A percentile compares a stretch with the other conserved stretches of the same genome.
Evolutionary conservation across 2,113 vertebrate genomes (phyloP).

Genomic region (Beaufortia kweichowensis): DNA sequence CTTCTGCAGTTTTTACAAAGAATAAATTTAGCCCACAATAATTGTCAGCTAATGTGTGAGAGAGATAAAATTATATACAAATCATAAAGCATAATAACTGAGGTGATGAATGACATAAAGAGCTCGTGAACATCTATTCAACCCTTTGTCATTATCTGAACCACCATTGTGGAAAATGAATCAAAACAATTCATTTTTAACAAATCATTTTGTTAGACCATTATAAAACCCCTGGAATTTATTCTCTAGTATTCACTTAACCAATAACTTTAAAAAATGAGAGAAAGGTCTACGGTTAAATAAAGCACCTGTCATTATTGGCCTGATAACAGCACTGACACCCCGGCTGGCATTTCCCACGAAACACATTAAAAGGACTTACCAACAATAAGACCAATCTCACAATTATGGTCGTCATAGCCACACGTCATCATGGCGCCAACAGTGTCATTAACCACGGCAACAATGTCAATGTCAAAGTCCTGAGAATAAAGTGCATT

Average conservation of each 20-base stretch:
- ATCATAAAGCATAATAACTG: neutral
- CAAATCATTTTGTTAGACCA: neutral
- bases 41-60: neutral
- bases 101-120: neutral
- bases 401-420: conserved; percentile 92
- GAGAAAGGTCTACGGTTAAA: neutral
- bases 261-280: neutral
- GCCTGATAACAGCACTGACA: neutral
- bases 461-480: conserved; percentile 91
- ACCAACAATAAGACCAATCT: conserved; percentile 96
- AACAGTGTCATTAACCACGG: conserved; percentile 94
- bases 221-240: neutral
- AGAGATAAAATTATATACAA: neutral
- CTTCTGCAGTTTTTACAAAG: neutral
- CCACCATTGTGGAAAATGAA: neutral
- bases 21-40: neutral
- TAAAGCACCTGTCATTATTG: neutral
- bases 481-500: conserved; percentile 74
- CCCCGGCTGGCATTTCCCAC: neutral
- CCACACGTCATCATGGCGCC: conserved; percentile 99
- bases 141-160: neutral
- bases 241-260: neutral
- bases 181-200: neutral
- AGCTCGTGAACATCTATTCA: neutral
- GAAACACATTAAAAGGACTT: conserved; percentile 59